Evolutionary conservation across 2,797 vertebrate species (phyloP).

Genomic region (Leucoraja ocellata): DNA sequence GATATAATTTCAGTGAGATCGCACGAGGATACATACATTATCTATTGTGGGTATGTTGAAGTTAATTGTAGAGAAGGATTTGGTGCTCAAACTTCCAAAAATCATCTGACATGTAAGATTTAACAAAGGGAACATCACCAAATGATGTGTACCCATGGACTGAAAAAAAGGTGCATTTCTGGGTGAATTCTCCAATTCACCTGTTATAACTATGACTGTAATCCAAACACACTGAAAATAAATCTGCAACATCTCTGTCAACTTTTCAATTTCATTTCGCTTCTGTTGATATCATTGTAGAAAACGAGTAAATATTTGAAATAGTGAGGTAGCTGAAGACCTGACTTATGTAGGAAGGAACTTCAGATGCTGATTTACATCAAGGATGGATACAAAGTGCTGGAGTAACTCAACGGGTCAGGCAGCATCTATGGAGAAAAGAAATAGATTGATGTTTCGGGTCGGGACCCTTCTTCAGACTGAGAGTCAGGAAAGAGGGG

Average conservation of each 20-base stretch:
- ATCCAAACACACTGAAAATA: not conserved
- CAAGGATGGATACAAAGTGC: too few species aligned
- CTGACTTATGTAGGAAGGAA: not conserved
- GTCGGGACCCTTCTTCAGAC: too few species aligned
- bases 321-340: not conserved
- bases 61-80: not conserved
- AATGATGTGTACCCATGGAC: not conserved
- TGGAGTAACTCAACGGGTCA: too few species aligned
- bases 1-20: not conserved
- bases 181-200: not conserved
- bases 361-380: too few species aligned
- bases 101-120: not conserved
- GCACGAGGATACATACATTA: not conserved
- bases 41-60: not conserved
- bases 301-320: not conserved
- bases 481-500: too few species aligned
- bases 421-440: too few species aligned
- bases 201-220: not conserved
- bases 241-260: too few species aligned
- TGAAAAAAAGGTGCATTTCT: not conserved
- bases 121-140: not conserved
- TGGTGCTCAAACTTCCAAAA: not conserved
- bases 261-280: not conserved
- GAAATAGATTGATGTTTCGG: too few species aligned
- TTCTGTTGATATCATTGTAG: not conserved